Evolutionary conservation across 2,888 invertebrate species (phyloP).

Genomic region (Malthinus seriepunctatus): DNA sequence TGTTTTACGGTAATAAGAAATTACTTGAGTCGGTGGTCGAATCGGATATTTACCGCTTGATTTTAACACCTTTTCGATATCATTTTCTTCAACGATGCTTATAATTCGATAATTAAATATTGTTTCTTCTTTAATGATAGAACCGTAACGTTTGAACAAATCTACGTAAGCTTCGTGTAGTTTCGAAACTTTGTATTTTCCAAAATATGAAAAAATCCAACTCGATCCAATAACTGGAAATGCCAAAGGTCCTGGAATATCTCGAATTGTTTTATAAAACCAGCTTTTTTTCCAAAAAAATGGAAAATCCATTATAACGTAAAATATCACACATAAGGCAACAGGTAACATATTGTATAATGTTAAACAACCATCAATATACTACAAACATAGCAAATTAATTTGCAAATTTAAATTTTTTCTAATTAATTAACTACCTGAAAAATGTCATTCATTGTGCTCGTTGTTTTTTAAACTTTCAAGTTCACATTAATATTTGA

Average conservation of each 20-base stretch:
- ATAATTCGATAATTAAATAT: constrained; percentile 74
- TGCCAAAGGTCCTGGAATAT: constrained; percentile 74
- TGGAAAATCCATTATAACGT: too few relatives aligned
- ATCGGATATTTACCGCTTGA: constrained; percentile 75
- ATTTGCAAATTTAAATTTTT: too few relatives aligned
- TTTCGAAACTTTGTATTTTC: constrained; percentile 71
- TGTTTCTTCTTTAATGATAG: constrained; percentile 77
- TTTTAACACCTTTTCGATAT: constrained; percentile 76
- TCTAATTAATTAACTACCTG: too few relatives aligned
- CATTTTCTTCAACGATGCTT: constrained; percentile 69
- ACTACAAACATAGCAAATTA: too few relatives aligned
- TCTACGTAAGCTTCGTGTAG: constrained; percentile 80
- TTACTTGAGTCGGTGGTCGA: constrained; percentile 81
- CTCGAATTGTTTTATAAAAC: constrained; percentile 14
- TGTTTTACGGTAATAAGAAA: constrained; percentile 72
- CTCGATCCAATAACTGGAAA: constrained; percentile 78
- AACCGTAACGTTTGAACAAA: constrained; percentile 73
- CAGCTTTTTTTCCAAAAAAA: too few relatives aligned
- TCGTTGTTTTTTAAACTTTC: too few relatives aligned
- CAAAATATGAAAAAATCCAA: constrained; percentile 73
- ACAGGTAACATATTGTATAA: too few relatives aligned
- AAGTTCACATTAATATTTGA: too few relatives aligned
- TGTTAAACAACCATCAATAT: too few relatives aligned
- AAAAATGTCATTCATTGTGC: too few relatives aligned
- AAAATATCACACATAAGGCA: too few relatives aligned